phyloP scores from a whole-genome alignment of 2,797 vertebrate species.

The Sebastes vulpes region DNA sequence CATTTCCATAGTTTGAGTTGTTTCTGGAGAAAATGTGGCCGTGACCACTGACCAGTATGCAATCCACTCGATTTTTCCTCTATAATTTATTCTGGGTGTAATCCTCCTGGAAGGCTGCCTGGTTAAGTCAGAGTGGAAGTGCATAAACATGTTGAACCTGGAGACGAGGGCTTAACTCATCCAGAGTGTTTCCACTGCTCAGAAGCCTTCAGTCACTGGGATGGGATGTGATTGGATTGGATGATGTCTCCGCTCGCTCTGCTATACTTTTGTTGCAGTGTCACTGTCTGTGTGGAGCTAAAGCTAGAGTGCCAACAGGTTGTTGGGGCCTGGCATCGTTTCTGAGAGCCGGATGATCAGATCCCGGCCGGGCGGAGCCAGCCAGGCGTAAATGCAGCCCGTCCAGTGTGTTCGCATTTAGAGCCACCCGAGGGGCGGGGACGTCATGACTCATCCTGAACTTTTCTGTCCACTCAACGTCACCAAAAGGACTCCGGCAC shows the following conservation, averaged over 20 bases:
- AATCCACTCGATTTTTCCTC: constrained; percentile 47
- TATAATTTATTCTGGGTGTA: constrained; percentile 47
- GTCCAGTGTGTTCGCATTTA: constrained; percentile 19
- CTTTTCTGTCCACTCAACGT: constrained; percentile 53
- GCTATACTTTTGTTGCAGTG: constrained; percentile 1
- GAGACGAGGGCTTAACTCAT: constrained; percentile 23
- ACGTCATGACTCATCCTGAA: constrained; percentile 54
- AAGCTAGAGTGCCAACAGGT: constrained; percentile 60
- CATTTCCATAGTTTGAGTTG: constrained; percentile 48
- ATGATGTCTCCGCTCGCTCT: constrained; percentile 22
- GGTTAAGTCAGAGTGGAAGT: constrained; percentile 39
- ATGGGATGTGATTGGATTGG: constrained; percentile 34
- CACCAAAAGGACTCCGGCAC: constrained; percentile 17
- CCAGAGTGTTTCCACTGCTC: constrained; percentile 36
- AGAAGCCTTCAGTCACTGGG: constrained; percentile 33
- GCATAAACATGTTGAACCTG: constrained; percentile 39
- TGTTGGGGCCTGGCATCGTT: constrained; percentile 35
- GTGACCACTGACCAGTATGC: constrained; percentile 32
- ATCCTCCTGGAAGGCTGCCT: constrained; percentile 42
- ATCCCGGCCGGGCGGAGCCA: constrained; percentile 23
- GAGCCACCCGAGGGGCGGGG: constrained; percentile 28
- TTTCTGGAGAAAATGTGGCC: constrained; percentile 38
- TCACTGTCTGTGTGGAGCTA: constrained; percentile 24
- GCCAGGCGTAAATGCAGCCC: constrained; percentile 14
- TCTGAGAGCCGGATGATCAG: constrained; percentile 33